Evolutionary conservation across 2,797 vertebrate genomes (phyloP), one percentile per base, ranked within the genome.

Genomic region (Numenius phaeopus): DNA sequence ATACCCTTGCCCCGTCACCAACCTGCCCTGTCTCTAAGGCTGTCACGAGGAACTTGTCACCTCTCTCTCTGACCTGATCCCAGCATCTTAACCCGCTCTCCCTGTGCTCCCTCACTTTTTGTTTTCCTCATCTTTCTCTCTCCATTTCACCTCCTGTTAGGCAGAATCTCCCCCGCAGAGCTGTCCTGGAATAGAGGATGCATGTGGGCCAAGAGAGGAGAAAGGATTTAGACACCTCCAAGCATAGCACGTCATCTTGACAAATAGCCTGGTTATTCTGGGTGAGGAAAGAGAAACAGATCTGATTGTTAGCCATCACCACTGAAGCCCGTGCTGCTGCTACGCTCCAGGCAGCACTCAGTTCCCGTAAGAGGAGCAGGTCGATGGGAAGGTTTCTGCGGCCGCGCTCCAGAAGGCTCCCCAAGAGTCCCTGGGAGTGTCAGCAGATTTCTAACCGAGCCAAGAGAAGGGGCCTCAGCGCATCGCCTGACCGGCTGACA

Each of bases 281-380:
- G 29, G 40, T 73, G 50, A 91, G 29, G 61, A 12, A 72, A 73
- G 52, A 90, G 58, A 89, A 75, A 17, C 44, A 39, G 40, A 37
- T 44, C 85, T 54, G 87, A 40, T 49, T 67, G 75, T 79, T 42
- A 86, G 70, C 84, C 71, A 27, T 78, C 72, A 26, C 87, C 59
- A 40, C 7, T 2, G 29, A 82, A 91, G 50, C 32, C 57, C 20
- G 29, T 15, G 11, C 30, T 52, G 86, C 70, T 59, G 80, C 77
- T 76, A 8, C 64, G 5, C n/a, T 75, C 61, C 76, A 54, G 73
- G 57, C 83, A 50, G 59, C 1, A 0, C 58, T 89, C 10, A 2
- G 59, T 96, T 97, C 94, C 94, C 24, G 73, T 94, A 93, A 94
- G 80, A 88, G 72, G 65, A 80, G 61, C 90, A 87, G 94, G 96